These are phyloP conservation scores for Misgurnus anguillicaudatus DNA, from an alignment of 2,113 vertebrate species.

Conservation along the genomic window DNA sequence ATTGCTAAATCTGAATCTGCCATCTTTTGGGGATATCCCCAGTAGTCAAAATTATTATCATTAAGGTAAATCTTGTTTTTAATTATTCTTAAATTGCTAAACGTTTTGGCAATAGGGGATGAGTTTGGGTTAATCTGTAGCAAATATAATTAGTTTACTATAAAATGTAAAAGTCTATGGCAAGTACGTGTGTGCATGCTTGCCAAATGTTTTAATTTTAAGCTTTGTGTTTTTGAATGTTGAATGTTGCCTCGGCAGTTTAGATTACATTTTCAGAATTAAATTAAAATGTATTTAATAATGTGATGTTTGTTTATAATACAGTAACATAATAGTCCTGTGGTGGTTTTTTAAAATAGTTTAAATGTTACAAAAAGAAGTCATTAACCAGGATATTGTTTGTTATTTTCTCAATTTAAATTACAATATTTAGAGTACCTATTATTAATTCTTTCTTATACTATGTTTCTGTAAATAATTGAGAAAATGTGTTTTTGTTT, in stretches of 20 bases:
- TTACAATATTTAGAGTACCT: background rate
- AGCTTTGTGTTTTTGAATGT: conserved; percentile 9
- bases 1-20: background rate
- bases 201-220: conserved; percentile 1
- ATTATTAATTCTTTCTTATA: background rate
- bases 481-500: background rate
- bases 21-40: background rate
- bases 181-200: background rate
- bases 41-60: background rate
- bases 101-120: background rate
- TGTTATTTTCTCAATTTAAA: too few species aligned
- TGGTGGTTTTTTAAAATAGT: background rate
- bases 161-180: conserved; percentile 19
- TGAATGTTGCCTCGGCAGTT: conserved; percentile 10
- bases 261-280: background rate
- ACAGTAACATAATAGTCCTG: background rate
- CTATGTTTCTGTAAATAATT: background rate
- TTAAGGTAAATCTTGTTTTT: background rate
- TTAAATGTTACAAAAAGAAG: background rate
- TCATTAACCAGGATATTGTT: background rate
- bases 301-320: conserved; percentile 8
- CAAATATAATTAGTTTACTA: background rate
- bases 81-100: background rate
- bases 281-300: conserved; percentile 13
- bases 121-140: background rate